Evolutionary conservation across 2,797 vertebrate genomes (phyloP).

Genomic region (Silurus lanzhouensis): DNA sequence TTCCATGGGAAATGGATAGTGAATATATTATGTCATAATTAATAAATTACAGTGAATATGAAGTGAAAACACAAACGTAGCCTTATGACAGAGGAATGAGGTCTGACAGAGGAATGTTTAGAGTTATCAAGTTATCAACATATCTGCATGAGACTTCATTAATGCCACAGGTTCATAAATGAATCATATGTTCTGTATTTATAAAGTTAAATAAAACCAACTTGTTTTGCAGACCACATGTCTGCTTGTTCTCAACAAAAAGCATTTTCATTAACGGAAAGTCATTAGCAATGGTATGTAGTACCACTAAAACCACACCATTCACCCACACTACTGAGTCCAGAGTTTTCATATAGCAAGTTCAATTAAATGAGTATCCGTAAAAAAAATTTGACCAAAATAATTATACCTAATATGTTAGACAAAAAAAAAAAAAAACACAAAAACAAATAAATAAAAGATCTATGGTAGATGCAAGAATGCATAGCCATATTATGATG

Average conservation of each 20-base stretch:
- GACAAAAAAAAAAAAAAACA: not conserved
- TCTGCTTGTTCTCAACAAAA: conserved; percentile 47
- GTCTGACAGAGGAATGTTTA: conserved; percentile 30
- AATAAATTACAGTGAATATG: conserved; percentile 44
- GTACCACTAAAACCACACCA: not conserved
- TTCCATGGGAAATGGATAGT: conserved; percentile 47
- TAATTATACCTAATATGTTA: conserved; percentile 62
- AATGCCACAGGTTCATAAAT: conserved; percentile 50
- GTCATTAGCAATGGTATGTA: conserved; percentile 37
- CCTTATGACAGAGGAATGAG: conserved; percentile 23
- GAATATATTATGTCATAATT: conserved; percentile 19
- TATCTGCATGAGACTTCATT: not conserved
- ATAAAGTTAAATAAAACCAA: conserved; percentile 38
- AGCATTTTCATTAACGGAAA: conserved; percentile 40
- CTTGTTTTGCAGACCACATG: conserved; percentile 16
- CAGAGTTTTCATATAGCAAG: not conserved
- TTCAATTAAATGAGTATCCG: not conserved
- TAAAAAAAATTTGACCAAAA: not conserved
- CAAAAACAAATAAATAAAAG: not conserved
- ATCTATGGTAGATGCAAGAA: not conserved
- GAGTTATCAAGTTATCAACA: conserved; percentile 19
- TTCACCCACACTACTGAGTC: conserved; percentile 31
- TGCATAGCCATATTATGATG: conserved; percentile 5
- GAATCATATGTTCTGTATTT: conserved; percentile 56
- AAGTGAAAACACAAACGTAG: conserved; percentile 46